phyloP scores from a whole-genome alignment of 1,140 invertebrate genomes.

The Drosophila oshimai region DNA sequence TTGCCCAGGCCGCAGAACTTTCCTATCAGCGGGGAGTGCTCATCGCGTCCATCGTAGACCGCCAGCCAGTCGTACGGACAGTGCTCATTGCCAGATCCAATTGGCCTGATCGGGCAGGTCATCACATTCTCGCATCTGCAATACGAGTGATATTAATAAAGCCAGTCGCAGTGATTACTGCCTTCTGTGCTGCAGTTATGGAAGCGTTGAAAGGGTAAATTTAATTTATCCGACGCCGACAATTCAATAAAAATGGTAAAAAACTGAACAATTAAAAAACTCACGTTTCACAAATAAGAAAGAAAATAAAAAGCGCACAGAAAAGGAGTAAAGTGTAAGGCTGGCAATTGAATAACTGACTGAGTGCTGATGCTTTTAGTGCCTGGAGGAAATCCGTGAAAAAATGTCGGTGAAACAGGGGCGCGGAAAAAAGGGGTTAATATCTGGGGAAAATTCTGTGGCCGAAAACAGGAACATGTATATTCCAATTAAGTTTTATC shows the following conservation, averaged over 20 bases:
- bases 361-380: constrained; percentile 43
- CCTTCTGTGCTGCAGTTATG: constrained; percentile 12
- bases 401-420: constrained; percentile 13
- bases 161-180: background rate
- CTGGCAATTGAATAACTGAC: constrained; percentile 37
- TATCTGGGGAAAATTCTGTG: background rate
- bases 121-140: constrained; percentile 93
- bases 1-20: constrained; percentile 97
- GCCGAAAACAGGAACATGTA: too few relatives aligned
- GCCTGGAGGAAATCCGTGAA: constrained; percentile 22
- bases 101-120: constrained; percentile 95
- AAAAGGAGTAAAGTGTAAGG: constrained; percentile 17
- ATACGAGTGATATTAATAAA: background rate
- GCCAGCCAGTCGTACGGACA: constrained; percentile 95
- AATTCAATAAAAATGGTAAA: constrained; percentile 26
- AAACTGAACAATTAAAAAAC: constrained; percentile 48
- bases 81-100: constrained; percentile 92
- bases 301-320: constrained; percentile 5
- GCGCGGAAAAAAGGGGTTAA: background rate
- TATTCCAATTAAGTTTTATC: too few relatives aligned
- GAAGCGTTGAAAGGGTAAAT: constrained; percentile 32
- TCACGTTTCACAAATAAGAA: constrained; percentile 46
- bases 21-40: constrained; percentile 92
- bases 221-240: constrained; percentile 32
- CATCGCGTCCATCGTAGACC: constrained; percentile 95